Evolutionary conservation across 1,140 invertebrate genomes (phyloP), one percentile per base, ranked within the genome.

Genomic region (Callitettix versicolor): DNA sequence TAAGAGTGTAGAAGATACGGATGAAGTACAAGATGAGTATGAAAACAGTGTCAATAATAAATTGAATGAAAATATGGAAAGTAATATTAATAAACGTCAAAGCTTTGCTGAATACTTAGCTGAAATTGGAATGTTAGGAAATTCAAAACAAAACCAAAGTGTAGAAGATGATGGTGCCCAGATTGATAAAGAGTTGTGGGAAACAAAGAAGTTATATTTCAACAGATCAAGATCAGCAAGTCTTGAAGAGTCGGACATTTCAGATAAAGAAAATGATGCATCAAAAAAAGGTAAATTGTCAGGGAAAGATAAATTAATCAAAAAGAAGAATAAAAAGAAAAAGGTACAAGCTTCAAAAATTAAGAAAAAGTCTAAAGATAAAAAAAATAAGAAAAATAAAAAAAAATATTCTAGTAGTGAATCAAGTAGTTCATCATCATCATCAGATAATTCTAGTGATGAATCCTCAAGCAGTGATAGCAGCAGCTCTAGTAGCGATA

Each of bases 281-380:
- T 2, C 34, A 26, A 34, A 48, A 26, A 49, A 49, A 44, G 17
- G 21, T 15, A 41, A 48, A 11, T 5, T 41, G 6, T 3, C 34
- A 36, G 18, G 48, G 14, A 40, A 49, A 36, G 21, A 4, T 51
- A n/a, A n/a, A n/a, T n/a, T n/a, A n/a, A n/a, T n/a, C n/a, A 17
- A 36, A 20, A 15, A 18, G 17, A 55, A 55, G 46, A 55, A 55
- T 38, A 55, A 22, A 26, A 55, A 55, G 30, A 33, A 24, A 3
- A 55, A 55, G 36, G 54, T 55, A 0, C 34, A 33, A 36, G 42
- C 43, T 1, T 49, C 54, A 1, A 55, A 55, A 55, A 44, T 46
- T 15, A 55, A 55, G 18, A 55, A 55, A 22, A 55, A 49, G 34
- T 9, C n/a, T n/a, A 55, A 55, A 49, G 44, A 26, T 49, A 55